A percentile compares a stretch with the other conserved stretches of the same genome.
Conservation (phyloP, 1,140 invertebrate genomes). For the Atta colombica region DNA sequence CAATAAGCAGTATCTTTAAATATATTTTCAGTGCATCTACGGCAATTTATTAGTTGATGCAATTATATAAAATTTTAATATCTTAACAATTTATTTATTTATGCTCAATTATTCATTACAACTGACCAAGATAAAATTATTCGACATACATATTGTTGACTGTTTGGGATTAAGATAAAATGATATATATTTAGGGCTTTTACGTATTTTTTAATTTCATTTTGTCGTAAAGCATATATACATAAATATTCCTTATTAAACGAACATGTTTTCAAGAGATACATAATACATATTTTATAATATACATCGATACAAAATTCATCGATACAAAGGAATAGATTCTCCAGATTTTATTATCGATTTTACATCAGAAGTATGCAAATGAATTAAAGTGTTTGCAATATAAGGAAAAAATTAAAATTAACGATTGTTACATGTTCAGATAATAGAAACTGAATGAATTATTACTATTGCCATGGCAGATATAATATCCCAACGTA, state of each 20-base stretch:
- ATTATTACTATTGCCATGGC: conserved; percentile 21
- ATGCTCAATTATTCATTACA: conserved; percentile 35
- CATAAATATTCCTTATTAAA: conserved; percentile 41
- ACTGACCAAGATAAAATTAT: conserved; percentile 16
- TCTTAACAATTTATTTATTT: conserved; percentile 49
- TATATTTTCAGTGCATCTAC: background rate
- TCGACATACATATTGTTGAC: conserved; percentile 29
- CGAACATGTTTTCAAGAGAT: conserved; percentile 6
- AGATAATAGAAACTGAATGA: conserved; percentile 26
- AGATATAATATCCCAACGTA: background rate
- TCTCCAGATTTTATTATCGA: conserved; percentile 27
- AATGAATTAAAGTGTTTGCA: conserved; percentile 21
- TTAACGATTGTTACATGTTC: background rate
- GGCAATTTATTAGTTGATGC: conserved; percentile 26
- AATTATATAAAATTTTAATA: conserved; percentile 18
- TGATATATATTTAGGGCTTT: conserved; percentile 16
- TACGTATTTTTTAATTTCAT: conserved; percentile 44
- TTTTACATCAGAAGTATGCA: conserved; percentile 41
- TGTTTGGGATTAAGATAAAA: conserved; percentile 27
- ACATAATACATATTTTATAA: conserved; percentile 38
- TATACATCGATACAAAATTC: conserved; percentile 22
- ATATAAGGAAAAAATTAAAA: conserved; percentile 20
- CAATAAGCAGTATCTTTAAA: background rate
- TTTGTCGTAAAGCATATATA: conserved; percentile 8
- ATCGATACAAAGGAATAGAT: background rate